phyloP scores from a whole-genome alignment of 1,140 invertebrate species.

The Papilio aristodemus region DNA sequence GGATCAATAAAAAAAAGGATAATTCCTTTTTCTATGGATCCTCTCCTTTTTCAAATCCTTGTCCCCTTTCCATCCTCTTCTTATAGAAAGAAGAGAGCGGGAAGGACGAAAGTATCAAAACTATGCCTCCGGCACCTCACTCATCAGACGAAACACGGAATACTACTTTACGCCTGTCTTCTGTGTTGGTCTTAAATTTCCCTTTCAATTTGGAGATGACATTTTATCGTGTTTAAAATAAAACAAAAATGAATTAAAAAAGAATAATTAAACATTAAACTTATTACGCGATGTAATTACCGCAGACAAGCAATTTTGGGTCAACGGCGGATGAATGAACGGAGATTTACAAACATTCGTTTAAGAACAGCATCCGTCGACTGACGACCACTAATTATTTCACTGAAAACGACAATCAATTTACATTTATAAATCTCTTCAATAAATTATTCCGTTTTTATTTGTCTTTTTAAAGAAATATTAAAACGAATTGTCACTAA shows the following conservation, averaged over 20 bases:
- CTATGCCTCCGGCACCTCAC: no score
- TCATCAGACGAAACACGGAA: no score
- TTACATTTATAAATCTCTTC: not conserved
- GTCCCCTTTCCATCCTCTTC: no score
- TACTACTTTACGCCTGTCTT: no score
- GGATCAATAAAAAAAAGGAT: no score
- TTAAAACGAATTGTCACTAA: no score
- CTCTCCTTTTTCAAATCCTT: no score
- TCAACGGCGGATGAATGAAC: not conserved
- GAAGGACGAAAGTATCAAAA: no score
- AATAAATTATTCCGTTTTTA: not conserved
- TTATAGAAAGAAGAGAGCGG: no score
- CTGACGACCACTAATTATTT: conserved; percentile 6
- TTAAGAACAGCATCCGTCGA: conserved; percentile 19
- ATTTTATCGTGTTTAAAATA: not conserved
- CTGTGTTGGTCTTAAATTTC: no score
- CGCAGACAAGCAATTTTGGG: conserved; percentile 11
- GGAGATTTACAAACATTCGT: conserved; percentile 16
- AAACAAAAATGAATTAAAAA: conserved; percentile 8
- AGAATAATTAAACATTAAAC: conserved; percentile 16
- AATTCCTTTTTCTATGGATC: no score
- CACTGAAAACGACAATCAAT: conserved; percentile 4
- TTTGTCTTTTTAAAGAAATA: not conserved
- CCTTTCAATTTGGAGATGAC: no score
- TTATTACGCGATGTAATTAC: conserved; percentile 22